Conservation (phyloP, 2,888 invertebrate species). For the Calameuta pallipes region DNA sequence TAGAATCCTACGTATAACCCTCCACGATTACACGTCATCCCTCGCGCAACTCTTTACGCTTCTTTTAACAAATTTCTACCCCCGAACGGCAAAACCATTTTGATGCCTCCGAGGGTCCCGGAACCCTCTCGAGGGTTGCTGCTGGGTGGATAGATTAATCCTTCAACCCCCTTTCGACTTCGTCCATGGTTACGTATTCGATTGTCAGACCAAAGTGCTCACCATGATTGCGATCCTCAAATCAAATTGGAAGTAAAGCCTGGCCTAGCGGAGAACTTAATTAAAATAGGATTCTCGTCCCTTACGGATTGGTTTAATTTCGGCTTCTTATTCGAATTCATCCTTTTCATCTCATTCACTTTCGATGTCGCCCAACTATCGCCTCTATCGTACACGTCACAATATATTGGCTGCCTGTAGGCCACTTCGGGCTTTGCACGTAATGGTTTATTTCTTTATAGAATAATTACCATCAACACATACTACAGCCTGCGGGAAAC, state of each 20-base stretch:
- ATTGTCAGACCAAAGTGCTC: slow-evolving; percentile 16
- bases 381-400: background rate
- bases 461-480: background rate
- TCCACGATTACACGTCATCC: background rate
- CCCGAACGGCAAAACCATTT: background rate
- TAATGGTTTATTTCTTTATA: background rate
- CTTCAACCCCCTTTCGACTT: slow-evolving; percentile 3
- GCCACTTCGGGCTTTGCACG: background rate
- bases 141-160: slow-evolving; percentile 12
- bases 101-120: slow-evolving; percentile 1
- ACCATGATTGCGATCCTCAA: slow-evolving; percentile 15
- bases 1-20: background rate
- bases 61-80: background rate
- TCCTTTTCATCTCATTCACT: background rate
- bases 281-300: background rate
- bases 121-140: background rate
- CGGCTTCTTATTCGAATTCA: background rate
- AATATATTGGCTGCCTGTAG: background rate
- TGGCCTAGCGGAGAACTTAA: background rate
- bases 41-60: background rate
- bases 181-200: slow-evolving; percentile 13
- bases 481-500: background rate
- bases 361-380: background rate
- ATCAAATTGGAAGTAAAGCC: slow-evolving; percentile 21
- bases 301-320: background rate